Evolutionary conservation across 2,113 vertebrate genomes (phyloP).

Genomic region (Coryphaenoides rupestris): DNA sequence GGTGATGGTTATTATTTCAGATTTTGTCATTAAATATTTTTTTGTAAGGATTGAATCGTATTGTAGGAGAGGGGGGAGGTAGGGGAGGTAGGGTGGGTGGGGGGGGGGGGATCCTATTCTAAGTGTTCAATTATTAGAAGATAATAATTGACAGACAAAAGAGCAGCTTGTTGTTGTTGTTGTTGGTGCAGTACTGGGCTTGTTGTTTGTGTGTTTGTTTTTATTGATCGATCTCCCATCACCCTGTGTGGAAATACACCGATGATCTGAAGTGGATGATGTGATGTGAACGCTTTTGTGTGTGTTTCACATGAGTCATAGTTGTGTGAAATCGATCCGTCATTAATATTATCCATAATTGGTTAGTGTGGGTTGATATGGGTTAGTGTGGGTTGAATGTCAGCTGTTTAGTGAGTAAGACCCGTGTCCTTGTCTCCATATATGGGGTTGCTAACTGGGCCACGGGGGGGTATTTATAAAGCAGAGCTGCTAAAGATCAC

Average conservation of each 20-base stretch:
- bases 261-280: too few relatives aligned
- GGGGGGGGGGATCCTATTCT: conserved; percentile 8
- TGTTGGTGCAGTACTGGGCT: too few relatives aligned
- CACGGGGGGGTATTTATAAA: conserved; percentile 81
- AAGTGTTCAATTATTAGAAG: conserved; percentile 28
- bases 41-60: too few relatives aligned
- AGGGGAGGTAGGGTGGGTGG: too few relatives aligned
- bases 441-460: conserved; percentile 74
- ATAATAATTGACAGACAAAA: conserved; percentile 68
- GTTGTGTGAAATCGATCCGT: too few relatives aligned
- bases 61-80: too few relatives aligned
- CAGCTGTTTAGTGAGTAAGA: conserved; percentile 65
- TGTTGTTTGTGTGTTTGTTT: too few relatives aligned
- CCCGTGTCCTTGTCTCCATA: conserved; percentile 73
- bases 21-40: too few relatives aligned
- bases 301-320: too few relatives aligned
- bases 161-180: conserved; percentile 60
- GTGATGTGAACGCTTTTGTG: too few relatives aligned
- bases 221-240: too few relatives aligned
- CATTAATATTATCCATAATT: neutral
- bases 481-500: conserved; percentile 55
- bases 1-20: conserved; percentile 70
- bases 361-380: conserved; percentile 23
- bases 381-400: conserved; percentile 54
- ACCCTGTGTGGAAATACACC: too few relatives aligned